Evolutionary conservation across 2,797 vertebrate genomes (phyloP).

Genomic region (Phalloptychus januarius): DNA sequence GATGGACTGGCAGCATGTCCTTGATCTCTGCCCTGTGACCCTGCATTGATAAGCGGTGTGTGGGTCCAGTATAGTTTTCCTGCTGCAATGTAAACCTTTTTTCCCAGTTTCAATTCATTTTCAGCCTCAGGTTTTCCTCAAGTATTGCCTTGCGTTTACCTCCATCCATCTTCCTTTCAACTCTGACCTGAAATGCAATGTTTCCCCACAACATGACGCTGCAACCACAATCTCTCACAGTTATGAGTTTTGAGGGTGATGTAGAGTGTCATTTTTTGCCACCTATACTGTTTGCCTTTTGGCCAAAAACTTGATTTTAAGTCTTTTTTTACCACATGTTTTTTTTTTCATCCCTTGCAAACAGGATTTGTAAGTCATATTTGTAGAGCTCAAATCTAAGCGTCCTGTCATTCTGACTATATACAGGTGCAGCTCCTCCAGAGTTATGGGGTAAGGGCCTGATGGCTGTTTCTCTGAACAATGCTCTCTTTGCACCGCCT

Average conservation of each 20-base stretch:
- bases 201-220: not conserved
- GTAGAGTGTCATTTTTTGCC: not conserved
- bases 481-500: not conserved
- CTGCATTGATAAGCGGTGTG: not conserved
- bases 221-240: not conserved
- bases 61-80: not conserved
- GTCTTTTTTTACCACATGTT: not conserved
- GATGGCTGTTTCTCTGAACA: not conserved
- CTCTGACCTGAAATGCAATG: not conserved
- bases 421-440: not conserved
- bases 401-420: not conserved
- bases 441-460: not conserved
- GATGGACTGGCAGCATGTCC: not conserved
- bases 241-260: not conserved
- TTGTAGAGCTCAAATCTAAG: not conserved
- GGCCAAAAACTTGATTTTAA: not conserved
- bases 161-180: not conserved
- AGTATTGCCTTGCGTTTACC: not conserved
- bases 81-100: not conserved
- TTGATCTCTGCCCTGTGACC: no score
- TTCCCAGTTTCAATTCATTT: not conserved
- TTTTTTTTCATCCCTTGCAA: not conserved
- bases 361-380: not conserved
- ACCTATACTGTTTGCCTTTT: not conserved
- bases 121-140: not conserved